Percentiles rank a stretch among this genome's conserved stretches.
phyloP scores from a whole-genome alignment of 2,113 vertebrate species.

The Galbula dea region DNA sequence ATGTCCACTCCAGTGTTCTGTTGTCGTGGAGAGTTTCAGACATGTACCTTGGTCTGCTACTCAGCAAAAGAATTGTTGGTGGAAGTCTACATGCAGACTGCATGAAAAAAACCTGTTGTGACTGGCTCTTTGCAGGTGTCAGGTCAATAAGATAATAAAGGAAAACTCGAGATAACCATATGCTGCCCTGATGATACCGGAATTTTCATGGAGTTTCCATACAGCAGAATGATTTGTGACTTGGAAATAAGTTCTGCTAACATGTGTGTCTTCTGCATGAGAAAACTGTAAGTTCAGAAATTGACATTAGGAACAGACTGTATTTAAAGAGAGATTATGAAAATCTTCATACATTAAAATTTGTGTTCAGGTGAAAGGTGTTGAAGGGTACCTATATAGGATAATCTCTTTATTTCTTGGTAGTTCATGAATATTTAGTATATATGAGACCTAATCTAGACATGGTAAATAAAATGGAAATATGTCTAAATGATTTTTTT shows the following conservation, averaged over 20 bases:
- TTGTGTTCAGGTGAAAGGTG: neutral
- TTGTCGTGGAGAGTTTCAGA: neutral
- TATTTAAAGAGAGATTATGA: neutral
- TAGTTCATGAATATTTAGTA: neutral
- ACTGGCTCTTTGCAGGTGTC: neutral
- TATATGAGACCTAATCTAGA: neutral
- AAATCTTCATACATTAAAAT: neutral
- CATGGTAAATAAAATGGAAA: neutral
- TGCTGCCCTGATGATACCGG: neutral
- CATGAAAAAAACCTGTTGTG: neutral
- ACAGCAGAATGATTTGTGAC: neutral
- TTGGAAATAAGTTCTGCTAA: conserved; percentile 16
- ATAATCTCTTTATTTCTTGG: neutral
- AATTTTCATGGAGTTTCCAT: neutral
- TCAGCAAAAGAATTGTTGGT: neutral
- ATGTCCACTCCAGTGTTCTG: neutral
- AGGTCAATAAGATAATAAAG: neutral
- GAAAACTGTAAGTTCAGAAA: neutral
- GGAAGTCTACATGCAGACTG: neutral
- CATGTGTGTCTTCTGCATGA: neutral
- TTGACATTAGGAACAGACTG: neutral
- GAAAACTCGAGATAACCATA: neutral
- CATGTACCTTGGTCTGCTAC: neutral
- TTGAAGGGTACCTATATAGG: neutral
- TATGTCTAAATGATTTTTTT: neutral